Base-by-base conservation (phyloP, 1,140 invertebrate species). In the Leptinotarsa defecta region DNA sequence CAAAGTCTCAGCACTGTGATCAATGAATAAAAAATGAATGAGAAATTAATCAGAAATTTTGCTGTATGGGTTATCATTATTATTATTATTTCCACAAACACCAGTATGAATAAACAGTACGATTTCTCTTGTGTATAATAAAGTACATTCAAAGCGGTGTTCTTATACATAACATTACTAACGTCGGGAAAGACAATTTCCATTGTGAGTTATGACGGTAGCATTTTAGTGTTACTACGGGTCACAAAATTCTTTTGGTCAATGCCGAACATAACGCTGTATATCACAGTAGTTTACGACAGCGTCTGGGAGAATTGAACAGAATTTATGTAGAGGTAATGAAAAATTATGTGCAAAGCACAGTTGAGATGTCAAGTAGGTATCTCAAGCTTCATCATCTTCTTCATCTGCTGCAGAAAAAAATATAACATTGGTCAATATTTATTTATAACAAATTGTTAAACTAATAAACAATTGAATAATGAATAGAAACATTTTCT, bases 1-100 rank as follows among this genome's bases (percentile, higher is more conserved):
- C 6, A 68, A 73, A 68, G 20, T 74, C 15, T 48, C 24, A 71
- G 69, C 69, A 71, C 69, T 71, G 69, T 57, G 69, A 57, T 71
- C 52, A 13, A 71, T 17, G 20, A 20, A 24, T 71, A 15, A 57
- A 17, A 13, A 17, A 22, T 22, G 11, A 17, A 13, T 52, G 11
- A 11, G 11, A 13, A 13, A 11, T 52, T 1, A 52, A 62, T 27
- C 61, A 71, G 61, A 69, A 76, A 76, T 72, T 74, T 62, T 48
- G 64, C 71, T 74, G 62, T 74, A 74, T 71, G 67, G n/a, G n/a
- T n/a, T n/a, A n/a, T n/a, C n/a, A n/a, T n/a, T n/a, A n/a, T n/a
- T n/a, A n/a, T n/a, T n/a, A n/a, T n/a, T n/a, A 24, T 34, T 34
- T 8, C 34, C 24, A 2, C 1, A 34, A 34, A 8, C 34, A 3